Evolutionary conservation across 2,113 vertebrate genomes (phyloP), one percentile per base, ranked within the genome.

Genomic region (Psilopsiagon aymara): DNA sequence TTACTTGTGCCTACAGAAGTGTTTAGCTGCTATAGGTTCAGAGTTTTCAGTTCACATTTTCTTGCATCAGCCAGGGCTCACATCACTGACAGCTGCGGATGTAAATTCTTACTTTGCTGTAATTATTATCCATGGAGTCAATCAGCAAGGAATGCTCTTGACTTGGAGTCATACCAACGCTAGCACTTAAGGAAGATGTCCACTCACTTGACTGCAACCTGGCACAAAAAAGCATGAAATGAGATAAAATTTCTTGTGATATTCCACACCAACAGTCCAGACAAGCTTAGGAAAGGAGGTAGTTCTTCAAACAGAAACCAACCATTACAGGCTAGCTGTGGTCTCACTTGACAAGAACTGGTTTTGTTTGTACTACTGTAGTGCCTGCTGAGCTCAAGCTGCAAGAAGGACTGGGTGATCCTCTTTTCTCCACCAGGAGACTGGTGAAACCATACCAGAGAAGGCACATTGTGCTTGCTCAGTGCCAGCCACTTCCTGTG

Each of bases 81-180:
- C 11, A 28, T 19, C 47, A 68, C 0, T 41, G 44, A 47, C 62
- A 92, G 27, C 60, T 52, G 10, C 24, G 39, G 74, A 60, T 31
- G 35, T 27, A 41, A 86, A 62, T 60, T 46, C 98, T 98, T 97
- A 99, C 99, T 95, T 98, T 98, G 80, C 95, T 98, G 91, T 97
- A 97, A 41, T 94, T 94, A 74, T 92, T 98, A 77, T 98, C 98
- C 16, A 88, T 57, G 46, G 98, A 97, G 53, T 99, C 98, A 27
- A 98, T 98, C 51, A 99, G 97, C 64, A 99, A 84, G 1, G 98
- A 90, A 1, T 98, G 98, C 77, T 99, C 99, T 0, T 98, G 98
- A 44, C 88, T 75, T 39, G 97, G 95, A 16, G 92, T 80, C 73
- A 95, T 71, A 35, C 96, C 97, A 41, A 97, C 79, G 94, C 94